phyloP scores from a whole-genome alignment of 64 coral and sea anemone genomes.

The Platygyra sinensis region DNA sequence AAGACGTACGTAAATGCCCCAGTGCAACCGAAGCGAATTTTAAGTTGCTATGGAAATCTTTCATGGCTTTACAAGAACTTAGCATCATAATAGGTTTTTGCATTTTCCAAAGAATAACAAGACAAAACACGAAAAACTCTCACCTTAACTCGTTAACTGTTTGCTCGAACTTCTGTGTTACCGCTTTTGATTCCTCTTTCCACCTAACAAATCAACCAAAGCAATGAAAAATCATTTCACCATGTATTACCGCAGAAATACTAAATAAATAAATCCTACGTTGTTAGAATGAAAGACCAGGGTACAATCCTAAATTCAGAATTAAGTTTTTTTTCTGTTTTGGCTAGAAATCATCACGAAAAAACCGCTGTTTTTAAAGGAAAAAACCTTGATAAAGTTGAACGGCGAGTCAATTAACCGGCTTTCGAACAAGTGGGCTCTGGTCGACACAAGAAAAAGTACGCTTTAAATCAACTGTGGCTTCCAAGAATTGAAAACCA shows the following conservation, averaged over 20 bases:
- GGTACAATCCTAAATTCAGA: too few relatives aligned
- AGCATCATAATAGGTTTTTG: neutral
- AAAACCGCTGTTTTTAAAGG: too few relatives aligned
- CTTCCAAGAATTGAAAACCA: too few relatives aligned
- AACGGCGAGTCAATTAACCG: too few relatives aligned
- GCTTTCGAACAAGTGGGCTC: too few relatives aligned
- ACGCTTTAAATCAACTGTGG: too few relatives aligned
- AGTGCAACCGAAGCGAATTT: neutral
- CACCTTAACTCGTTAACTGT: conserved; percentile 83
- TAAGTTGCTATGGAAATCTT: conserved; percentile 4
- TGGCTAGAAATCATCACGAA: too few relatives aligned
- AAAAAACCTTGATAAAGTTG: too few relatives aligned
- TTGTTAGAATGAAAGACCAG: neutral
- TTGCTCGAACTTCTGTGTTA: conserved; percentile 88
- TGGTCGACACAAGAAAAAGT: too few relatives aligned
- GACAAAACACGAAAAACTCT: neutral
- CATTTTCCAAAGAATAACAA: neutral
- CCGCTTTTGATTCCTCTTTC: conserved; percentile 87
- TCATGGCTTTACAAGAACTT: neutral
- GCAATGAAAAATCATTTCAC: neutral
- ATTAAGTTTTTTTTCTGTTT: too few relatives aligned
- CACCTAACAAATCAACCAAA: conserved; percentile 52
- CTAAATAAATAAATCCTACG: neutral
- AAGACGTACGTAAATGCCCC: too few relatives aligned
- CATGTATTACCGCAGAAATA: neutral